phyloP scores from a whole-genome alignment of 1,140 invertebrate genomes.

The Glossosoma conforme region DNA sequence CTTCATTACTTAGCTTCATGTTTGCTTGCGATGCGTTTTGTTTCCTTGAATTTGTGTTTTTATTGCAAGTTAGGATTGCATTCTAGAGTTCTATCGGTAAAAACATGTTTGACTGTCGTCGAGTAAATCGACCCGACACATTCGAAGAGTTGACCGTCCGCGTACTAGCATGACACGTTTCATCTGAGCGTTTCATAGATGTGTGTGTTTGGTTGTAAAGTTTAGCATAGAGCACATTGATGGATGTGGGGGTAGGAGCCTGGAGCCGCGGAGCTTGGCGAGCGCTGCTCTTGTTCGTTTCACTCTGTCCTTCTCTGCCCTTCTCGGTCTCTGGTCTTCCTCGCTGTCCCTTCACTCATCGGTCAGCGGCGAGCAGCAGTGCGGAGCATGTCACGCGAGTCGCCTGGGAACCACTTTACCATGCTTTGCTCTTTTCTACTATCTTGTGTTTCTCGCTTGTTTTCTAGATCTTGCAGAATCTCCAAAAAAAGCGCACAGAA shows the following conservation, averaged over 20 bases:
- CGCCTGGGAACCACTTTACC: constrained; percentile 31
- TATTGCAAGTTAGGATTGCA: constrained; percentile 27
- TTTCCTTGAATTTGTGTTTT: constrained; percentile 7
- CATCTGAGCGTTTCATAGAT: constrained; percentile 34
- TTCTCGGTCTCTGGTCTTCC: constrained; percentile 8
- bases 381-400: constrained; percentile 31
- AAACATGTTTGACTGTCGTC: background rate
- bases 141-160: too few relatives aligned
- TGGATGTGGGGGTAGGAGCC: constrained; percentile 17
- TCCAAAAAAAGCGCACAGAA: constrained; percentile 94
- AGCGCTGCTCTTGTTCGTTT: constrained; percentile 1
- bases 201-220: constrained; percentile 29
- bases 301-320: background rate
- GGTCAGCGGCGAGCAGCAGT: background rate
- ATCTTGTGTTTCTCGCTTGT: constrained; percentile 71
- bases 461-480: constrained; percentile 96
- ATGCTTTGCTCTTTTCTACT: constrained; percentile 56
- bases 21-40: constrained; percentile 16
- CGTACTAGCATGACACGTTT: constrained; percentile 36
- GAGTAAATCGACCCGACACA: too few relatives aligned
- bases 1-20: too few relatives aligned
- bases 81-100: constrained; percentile 17
- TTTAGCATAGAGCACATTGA: constrained; percentile 26
- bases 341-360: constrained; percentile 14
- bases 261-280: background rate